Percentiles rank a stretch among this genome's conserved stretches.
phyloP scores from a whole-genome alignment of 2,113 vertebrate species.

The Antidorcas marsupialis region DNA sequence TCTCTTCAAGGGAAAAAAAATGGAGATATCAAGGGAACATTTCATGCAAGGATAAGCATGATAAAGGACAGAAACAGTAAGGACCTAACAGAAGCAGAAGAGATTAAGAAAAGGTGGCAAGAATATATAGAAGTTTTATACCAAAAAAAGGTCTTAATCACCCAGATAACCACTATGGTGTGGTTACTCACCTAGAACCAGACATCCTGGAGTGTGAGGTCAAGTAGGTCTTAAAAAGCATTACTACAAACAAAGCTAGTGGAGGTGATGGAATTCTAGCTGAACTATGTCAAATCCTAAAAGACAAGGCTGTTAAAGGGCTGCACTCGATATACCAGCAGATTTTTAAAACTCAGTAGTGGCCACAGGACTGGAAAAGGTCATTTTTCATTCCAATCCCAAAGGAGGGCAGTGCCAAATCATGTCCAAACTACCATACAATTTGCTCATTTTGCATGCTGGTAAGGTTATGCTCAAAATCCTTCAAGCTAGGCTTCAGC shows the following conservation, averaged over 20 bases:
- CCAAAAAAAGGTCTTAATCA: not conserved
- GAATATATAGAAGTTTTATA: not conserved
- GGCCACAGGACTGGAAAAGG: not conserved
- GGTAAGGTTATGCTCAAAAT: not conserved
- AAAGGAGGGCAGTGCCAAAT: not conserved
- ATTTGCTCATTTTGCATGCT: not conserved
- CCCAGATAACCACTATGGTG: not conserved
- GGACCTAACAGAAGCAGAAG: not conserved
- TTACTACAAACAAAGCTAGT: not conserved
- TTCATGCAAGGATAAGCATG: not conserved
- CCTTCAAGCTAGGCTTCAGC: not conserved
- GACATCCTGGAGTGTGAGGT: not conserved
- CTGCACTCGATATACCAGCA: not conserved
- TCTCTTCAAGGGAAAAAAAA: not conserved
- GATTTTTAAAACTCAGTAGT: not conserved
- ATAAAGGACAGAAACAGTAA: not conserved
- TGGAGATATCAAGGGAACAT: not conserved
- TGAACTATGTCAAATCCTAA: not conserved
- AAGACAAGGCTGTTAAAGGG: not conserved
- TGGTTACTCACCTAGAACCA: not conserved
- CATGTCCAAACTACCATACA: not conserved
- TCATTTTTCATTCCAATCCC: not conserved
- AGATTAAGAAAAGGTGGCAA: not conserved
- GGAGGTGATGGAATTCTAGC: not conserved
- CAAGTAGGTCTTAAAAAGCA: not conserved